phyloP scores from a whole-genome alignment of 2,797 vertebrate species.

The Alfaro cultratus region DNA sequence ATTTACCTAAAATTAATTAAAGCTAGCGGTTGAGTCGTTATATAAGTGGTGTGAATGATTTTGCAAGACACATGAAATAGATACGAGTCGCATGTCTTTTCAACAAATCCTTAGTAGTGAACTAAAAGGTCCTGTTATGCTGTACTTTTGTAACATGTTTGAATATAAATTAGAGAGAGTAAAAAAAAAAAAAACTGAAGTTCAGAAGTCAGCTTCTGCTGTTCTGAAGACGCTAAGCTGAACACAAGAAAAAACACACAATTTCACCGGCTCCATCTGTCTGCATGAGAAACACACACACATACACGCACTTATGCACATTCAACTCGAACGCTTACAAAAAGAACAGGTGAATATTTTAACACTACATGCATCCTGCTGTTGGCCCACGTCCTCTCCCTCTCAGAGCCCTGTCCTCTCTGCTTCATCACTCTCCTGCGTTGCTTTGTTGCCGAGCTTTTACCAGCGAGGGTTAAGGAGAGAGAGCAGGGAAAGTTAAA shows the following conservation, averaged over 20 bases:
- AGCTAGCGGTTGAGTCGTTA: not conserved
- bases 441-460: slow-evolving; percentile 53
- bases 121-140: not conserved
- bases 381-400: slow-evolving; percentile 31
- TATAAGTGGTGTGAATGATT: not conserved
- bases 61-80: not conserved
- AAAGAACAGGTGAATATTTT: slow-evolving; percentile 76
- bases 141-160: not conserved
- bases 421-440: slow-evolving; percentile 29
- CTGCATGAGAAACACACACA: slow-evolving; percentile 40
- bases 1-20: not conserved
- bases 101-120: not conserved
- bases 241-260: slow-evolving; percentile 4
- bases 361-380: slow-evolving; percentile 68
- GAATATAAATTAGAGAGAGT: slow-evolving; percentile 4
- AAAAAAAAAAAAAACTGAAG: slow-evolving; percentile 11
- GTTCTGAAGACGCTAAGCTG: slow-evolving; percentile 15
- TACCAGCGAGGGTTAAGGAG: slow-evolving; percentile 31
- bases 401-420: slow-evolving; percentile 23
- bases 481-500: slow-evolving; percentile 15
- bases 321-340: slow-evolving; percentile 56
- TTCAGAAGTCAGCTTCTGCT: slow-evolving; percentile 4
- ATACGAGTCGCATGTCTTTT: not conserved
- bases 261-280: slow-evolving; percentile 43
- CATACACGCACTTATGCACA: not conserved